Evolutionary conservation across 2,113 vertebrate genomes (phyloP).

Genomic region (Halcyon senegalensis): DNA sequence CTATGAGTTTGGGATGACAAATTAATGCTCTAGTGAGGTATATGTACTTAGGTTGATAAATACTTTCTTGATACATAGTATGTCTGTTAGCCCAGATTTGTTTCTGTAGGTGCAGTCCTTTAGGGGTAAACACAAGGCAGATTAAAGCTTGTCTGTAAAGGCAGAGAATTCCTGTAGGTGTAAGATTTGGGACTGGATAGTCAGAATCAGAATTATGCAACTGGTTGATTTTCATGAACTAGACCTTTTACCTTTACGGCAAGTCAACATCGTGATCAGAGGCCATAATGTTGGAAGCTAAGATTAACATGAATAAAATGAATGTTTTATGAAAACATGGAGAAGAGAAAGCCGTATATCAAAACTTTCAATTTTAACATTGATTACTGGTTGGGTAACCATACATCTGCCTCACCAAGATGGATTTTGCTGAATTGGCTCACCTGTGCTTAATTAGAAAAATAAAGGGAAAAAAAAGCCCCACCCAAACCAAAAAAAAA

Average conservation of each 20-base stretch:
- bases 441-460: not conserved
- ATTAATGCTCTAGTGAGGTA: not conserved
- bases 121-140: not conserved
- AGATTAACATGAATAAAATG: not conserved
- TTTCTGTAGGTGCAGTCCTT: not conserved
- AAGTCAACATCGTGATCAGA: not conserved
- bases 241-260: not conserved
- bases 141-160: not conserved
- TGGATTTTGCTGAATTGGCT: not conserved
- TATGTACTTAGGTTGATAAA: not conserved
- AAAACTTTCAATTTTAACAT: not conserved
- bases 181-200: not conserved
- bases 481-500: not conserved
- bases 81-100: not conserved
- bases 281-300: not conserved
- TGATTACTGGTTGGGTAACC: not conserved
- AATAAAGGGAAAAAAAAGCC: not conserved
- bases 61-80: not conserved
- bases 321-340: not conserved
- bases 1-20: not conserved
- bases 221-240: not conserved
- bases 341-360: not conserved
- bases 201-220: not conserved
- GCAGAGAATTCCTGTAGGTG: not conserved
- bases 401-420: not conserved